These are phyloP conservation scores for Patella depressa DNA, from an alignment of 2,888 invertebrate genomes.

Conservation along the genomic window DNA sequence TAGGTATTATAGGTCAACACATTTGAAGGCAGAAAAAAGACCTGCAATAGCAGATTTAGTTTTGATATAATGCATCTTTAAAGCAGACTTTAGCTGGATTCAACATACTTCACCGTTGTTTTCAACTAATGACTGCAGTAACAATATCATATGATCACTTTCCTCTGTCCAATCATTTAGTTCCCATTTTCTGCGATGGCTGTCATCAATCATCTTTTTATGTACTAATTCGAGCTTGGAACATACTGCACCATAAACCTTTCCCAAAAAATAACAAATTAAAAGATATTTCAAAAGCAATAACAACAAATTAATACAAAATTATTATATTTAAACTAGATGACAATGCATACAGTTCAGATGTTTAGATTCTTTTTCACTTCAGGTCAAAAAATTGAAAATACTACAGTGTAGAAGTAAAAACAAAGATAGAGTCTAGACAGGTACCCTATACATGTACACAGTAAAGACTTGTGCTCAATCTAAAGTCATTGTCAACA, in stretches of 20 bases:
- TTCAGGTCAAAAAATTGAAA: no score
- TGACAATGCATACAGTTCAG: not conserved
- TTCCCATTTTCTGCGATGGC: conserved; percentile 67
- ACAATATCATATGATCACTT: conserved; percentile 71
- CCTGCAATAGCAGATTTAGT: no score
- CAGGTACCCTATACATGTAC: no score
- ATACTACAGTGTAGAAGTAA: no score
- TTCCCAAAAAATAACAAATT: no score
- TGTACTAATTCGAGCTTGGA: conserved; percentile 58
- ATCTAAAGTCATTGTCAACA: no score
- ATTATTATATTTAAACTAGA: not conserved
- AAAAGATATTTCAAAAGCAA: not conserved
- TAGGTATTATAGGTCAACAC: no score
- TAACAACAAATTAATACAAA: not conserved
- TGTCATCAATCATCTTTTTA: conserved; percentile 59
- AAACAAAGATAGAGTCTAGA: no score
- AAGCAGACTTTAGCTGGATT: not conserved
- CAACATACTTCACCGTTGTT: conserved; percentile 65
- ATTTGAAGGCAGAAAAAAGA: no score
- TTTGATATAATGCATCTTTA: not conserved
- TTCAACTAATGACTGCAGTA: conserved; percentile 69
- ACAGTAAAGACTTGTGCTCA: no score
- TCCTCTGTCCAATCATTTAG: conserved; percentile 72
- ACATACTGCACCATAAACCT: conserved; percentile 49
- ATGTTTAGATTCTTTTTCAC: not conserved